Evolutionary conservation across 2,888 invertebrate genomes (phyloP).

Genomic region (Merodon equestris): DNA sequence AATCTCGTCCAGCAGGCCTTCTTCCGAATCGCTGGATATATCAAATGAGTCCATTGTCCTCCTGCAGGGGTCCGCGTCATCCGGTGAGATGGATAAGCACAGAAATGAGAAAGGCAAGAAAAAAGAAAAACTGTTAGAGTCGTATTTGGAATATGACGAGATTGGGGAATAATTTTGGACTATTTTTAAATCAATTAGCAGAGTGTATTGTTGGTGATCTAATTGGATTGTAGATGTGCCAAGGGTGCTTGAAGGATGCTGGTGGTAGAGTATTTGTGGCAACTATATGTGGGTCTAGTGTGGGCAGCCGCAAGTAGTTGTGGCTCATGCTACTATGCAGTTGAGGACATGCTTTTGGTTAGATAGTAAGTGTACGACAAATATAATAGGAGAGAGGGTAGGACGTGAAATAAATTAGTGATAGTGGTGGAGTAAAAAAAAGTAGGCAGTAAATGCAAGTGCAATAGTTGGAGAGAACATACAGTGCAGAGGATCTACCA

Average conservation of each 20-base stretch:
- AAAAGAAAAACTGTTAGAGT: constrained; percentile 32
- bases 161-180: constrained; percentile 38
- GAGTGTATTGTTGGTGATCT: constrained; percentile 47
- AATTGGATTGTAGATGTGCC: constrained; percentile 56
- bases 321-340: constrained; percentile 35
- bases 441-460: no score
- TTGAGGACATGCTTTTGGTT: constrained; percentile 44
- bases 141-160: constrained; percentile 46
- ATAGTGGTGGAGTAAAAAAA: no score
- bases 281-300: not conserved
- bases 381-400: not conserved
- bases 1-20: constrained; percentile 78
- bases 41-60: constrained; percentile 79
- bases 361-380: not conserved
- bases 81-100: no score
- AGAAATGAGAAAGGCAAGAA: constrained; percentile 42
- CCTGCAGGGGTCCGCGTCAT: constrained; percentile 66
- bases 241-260: constrained; percentile 13
- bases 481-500: no score
- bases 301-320: constrained; percentile 37
- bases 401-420: no score
- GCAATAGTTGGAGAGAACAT: no score
- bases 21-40: constrained; percentile 78
- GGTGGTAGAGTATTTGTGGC: no score
- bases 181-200: constrained; percentile 61